Base-by-base conservation (phyloP, 1,140 invertebrate genomes). In the Micrasema minimum region DNA sequence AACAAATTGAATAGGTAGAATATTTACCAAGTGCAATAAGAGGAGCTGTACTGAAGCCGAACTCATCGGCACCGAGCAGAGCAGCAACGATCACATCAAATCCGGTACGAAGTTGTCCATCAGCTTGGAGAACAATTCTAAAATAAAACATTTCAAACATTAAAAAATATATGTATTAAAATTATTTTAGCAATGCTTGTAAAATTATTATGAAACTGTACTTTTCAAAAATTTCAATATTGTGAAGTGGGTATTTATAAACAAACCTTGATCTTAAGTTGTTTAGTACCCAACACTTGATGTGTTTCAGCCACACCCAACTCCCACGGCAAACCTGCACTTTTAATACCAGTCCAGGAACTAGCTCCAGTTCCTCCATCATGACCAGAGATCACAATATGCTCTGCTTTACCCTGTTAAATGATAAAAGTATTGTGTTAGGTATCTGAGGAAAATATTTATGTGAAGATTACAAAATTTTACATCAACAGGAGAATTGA, bases 31-130 rank as follows among this genome's bases (percentile, higher is more conserved):
- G 90, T 0, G 94, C 96, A 81, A 99, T 99, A 43, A 99, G 85
- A 0, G 98, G 97, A 4, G 97, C 97, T 11, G 98, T 99, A 79
- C 96, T 97, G 80, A 99, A 96, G n/a, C 97, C 98, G 84, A 99
- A 97, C 84, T 99, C 97, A 84, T 99, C 98, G 10, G 98, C 98
- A 46, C 98, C 98, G 2, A 99, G 84, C 48, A 99, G 79, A 4
- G 96, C 97, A 12, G 96, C 97, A 26, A 99, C 94, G 57, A 99
- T 88, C n/a, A 99, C 94, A 85, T 99, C 98, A 80, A 96, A 96
- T 31, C 97, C 93, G 16, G 96, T 97, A 66, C 96, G 87, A 73
- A 98, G 90, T 83, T 97, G 95, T 50, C 96, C 96, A 85, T 98
- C 96, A 51, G 95, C 96, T 85, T 99, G 97, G 0, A 99, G 87